These are phyloP conservation scores for Danaus plexippus DNA, from an alignment of 1,140 invertebrate species.

Conservation along the genomic window DNA sequence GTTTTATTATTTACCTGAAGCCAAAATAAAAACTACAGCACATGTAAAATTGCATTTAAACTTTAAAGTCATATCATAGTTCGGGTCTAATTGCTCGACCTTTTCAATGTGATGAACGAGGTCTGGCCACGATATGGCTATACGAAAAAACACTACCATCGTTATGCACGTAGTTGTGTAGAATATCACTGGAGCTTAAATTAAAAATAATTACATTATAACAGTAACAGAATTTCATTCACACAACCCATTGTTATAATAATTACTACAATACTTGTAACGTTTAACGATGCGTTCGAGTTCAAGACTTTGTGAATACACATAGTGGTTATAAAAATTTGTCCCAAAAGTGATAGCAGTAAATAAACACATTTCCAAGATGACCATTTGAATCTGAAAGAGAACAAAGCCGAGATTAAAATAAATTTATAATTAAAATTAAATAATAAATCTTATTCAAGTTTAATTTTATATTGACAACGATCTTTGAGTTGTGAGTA, in stretches of 20 bases:
- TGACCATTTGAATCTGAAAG: slow-evolving; percentile 40
- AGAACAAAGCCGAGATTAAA: neutral
- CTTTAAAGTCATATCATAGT: slow-evolving; percentile 32
- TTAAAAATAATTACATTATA: slow-evolving; percentile 5
- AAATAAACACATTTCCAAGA: slow-evolving; percentile 48
- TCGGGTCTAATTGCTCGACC: slow-evolving; percentile 44
- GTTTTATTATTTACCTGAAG: slow-evolving; percentile 35
- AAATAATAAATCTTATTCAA: too few species aligned
- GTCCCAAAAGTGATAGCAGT: slow-evolving; percentile 38
- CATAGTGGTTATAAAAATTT: slow-evolving; percentile 48
- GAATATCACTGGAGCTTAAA: slow-evolving; percentile 52
- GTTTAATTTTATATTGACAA: too few species aligned
- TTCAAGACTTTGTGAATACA: slow-evolving; percentile 35
- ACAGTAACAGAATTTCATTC: too few species aligned
- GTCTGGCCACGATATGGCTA: slow-evolving; percentile 39
- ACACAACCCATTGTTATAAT: too few species aligned
- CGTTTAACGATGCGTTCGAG: slow-evolving; percentile 33
- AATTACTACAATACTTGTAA: slow-evolving; percentile 30
- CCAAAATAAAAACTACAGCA: slow-evolving; percentile 35
- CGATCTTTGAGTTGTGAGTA: too few species aligned
- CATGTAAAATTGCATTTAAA: slow-evolving; percentile 49
- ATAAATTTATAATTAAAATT: too few species aligned
- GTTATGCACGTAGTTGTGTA: slow-evolving; percentile 43
- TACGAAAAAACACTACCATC: slow-evolving; percentile 40
- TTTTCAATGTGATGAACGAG: slow-evolving; percentile 32